Evolutionary conservation across 2,797 vertebrate genomes (phyloP), one percentile per base, ranked within the genome.

Genomic region (Hemitrygon akajei): DNA sequence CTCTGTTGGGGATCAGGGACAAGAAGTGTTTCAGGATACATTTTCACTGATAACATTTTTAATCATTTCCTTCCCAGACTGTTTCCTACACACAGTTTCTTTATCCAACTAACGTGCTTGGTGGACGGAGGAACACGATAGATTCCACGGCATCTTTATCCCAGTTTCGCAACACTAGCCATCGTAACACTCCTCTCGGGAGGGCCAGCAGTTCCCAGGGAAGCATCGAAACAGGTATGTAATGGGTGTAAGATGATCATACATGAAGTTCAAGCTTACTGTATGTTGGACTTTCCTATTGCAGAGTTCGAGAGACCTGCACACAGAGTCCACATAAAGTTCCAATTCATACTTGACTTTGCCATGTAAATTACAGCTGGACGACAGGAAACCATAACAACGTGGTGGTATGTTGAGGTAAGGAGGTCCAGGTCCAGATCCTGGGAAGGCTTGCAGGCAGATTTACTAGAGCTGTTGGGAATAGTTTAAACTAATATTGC

Each of bases 31-130:
- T 3, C 91, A 76, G 79, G 1, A n/a, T 69, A 89, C 7, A 37
- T 69, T 37, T 30, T 12, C 79, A 71, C 79, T 73, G 12, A 56
- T 66, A 11, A 94, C 69, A 3, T 0, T 94, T 94, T 80, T 95
- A 94, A 89, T 58, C 95, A 93, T 95, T 94, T 94, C 60, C 96
- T 94, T 95, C 94, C 47, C 34, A 99, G 99, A 99, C 98, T 0
- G 99, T 99, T 95, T 99, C 98, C 75, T 99, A 99, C 94, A 99
- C 98, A 47, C 99, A 99, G 96, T 98, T 99, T 96, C 96, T 99
- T 12, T 98, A 99, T 95, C 98, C 99, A 94, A 99, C 98, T 71
- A 98, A 99, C 84, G 98, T 97, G 94, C 97, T 99, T 86, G 98
- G 98, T n/a, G 96, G 97, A 58, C 97, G 99, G 60, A 97, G 99